A percentile compares a stretch with the other conserved stretches of the same genome.
phyloP scores from a whole-genome alignment of 2,797 vertebrate genomes.

The Tapirus indicus region DNA sequence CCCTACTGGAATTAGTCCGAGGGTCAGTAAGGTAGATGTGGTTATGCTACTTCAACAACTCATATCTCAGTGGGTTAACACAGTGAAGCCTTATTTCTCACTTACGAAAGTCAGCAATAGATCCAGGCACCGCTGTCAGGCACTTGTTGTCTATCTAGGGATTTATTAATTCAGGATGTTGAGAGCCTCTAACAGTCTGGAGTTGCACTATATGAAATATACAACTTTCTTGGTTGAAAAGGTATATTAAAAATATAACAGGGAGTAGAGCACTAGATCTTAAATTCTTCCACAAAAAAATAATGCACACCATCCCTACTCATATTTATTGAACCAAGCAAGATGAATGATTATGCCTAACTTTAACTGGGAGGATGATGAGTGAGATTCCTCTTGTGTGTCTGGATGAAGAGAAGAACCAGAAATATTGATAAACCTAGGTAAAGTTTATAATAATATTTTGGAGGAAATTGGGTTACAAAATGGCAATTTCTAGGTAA shows the following conservation, averaged over 20 bases:
- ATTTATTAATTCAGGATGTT: not conserved
- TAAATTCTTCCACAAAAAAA: constrained; percentile 28
- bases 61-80: not conserved
- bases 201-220: not conserved
- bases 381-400: not conserved
- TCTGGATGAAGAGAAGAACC: not conserved
- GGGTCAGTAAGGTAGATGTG: not conserved
- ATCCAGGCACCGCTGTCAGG: not conserved
- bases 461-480: not conserved
- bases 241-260: not conserved
- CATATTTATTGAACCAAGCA: not conserved
- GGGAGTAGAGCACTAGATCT: not conserved
- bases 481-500: not conserved
- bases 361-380: not conserved
- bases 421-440: not conserved
- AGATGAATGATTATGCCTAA: not conserved
- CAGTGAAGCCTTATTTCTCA: not conserved
- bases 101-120: not conserved
- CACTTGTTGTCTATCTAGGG: not conserved
- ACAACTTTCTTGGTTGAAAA: not conserved
- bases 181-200: not conserved
- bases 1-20: not conserved
- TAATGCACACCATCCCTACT: not conserved
- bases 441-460: not conserved
- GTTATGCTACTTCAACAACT: not conserved